Base-by-base conservation (phyloP, 2,113 vertebrate species). In the Urocynchramus pylzowi region DNA sequence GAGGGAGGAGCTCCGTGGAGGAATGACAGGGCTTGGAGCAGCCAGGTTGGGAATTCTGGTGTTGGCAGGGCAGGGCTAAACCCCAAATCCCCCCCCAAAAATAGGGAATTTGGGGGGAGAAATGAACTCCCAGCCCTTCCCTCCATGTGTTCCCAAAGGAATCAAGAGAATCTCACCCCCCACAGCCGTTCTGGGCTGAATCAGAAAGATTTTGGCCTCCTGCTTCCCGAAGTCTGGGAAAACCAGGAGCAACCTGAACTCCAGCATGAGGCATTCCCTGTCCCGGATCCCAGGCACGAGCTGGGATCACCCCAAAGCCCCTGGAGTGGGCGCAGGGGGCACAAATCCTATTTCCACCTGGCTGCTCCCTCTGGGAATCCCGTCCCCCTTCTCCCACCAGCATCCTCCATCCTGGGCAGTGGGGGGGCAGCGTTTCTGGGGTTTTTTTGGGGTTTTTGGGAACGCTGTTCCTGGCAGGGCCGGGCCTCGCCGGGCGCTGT, bases 401-500 rank as follows among this genome's bases (percentile, higher is more conserved):
- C 4, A 2, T 16, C 5, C 80, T 37, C 56, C 39, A 1, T 31
- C 23, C 69, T 4, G 37, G 67, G 80, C 3, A 68, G 50, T 1
- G 2, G 15, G 30, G 15, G 18, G 17, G 44, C 1, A 8, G 47
- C 3, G 0, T 0, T 27, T n/a, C 18, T 7, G 47, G 81, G 53
- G 10, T 0, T 16, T 50, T 50, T 35, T 11, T 23, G 41, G 57
- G 63, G 5, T 5, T 67, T 67, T 68, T 3, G 53, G 64, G 80
- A 16, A 26, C 2, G 45, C 15, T 49, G 56, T 13, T 57, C 56
- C 56, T 23, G 56, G 56, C 56, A 35, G 54, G 78, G 78, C 77
- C 20, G 57, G 26, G 56, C 53, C 41, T 45, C 41, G 10, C 53
- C 24, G 28, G 57, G 41, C 0, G 50, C 18, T 57, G 17, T 69